Conservation (phyloP, 2,888 invertebrate genomes). For the Epinotia brunnichana region DNA sequence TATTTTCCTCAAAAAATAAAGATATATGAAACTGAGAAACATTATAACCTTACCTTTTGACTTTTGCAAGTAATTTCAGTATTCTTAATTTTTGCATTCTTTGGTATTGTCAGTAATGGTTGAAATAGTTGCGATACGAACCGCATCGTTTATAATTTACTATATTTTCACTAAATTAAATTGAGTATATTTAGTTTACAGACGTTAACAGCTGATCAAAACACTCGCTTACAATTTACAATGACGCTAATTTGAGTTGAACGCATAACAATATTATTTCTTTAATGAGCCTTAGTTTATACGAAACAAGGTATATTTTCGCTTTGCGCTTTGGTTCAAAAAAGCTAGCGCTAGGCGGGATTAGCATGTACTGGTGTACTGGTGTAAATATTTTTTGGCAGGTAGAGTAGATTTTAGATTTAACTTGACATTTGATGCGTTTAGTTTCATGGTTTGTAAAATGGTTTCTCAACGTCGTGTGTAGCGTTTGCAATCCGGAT, state of each 20-base stretch:
- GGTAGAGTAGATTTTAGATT: not conserved
- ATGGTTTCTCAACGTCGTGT: not conserved
- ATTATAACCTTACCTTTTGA: constrained; percentile 84
- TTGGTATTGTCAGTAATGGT: constrained; percentile 86
- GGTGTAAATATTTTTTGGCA: not conserved
- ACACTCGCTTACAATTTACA: not conserved
- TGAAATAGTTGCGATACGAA: constrained; percentile 88
- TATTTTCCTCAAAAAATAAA: not conserved
- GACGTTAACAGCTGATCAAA: constrained; percentile 6
- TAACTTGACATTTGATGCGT: constrained; percentile 37
- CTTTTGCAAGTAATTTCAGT: constrained; percentile 88
- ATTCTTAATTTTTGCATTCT: constrained; percentile 84
- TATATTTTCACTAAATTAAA: constrained; percentile 6
- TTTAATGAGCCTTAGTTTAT: not conserved
- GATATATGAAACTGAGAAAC: not conserved
- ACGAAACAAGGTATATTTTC: not conserved
- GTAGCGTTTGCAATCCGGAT: too few relatives aligned
- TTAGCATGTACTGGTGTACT: not conserved
- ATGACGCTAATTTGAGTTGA: not conserved
- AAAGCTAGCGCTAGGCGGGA: not conserved
- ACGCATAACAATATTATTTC: not conserved
- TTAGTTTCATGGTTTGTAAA: not conserved
- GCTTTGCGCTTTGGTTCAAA: not conserved
- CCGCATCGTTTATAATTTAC: constrained; percentile 63
- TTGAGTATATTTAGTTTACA: not conserved